Conservation (phyloP, 2,888 invertebrate species). For the Drosophila vallismaia region DNA sequence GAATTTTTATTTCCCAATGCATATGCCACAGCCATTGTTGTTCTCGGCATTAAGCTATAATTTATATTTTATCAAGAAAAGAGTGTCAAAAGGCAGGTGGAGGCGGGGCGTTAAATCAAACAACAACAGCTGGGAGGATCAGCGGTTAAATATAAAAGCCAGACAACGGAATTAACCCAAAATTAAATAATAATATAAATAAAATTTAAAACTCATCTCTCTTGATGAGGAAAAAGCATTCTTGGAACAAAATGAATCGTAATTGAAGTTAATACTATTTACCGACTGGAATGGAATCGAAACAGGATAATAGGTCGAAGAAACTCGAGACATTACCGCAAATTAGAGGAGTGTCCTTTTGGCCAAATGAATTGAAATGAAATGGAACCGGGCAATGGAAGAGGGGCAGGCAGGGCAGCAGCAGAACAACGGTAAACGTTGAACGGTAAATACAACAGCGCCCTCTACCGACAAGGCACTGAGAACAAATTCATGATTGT, state of each 20-base stretch:
- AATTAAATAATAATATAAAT: not conserved
- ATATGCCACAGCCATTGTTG: conserved; percentile 2
- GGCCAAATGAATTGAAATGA: conserved; percentile 33
- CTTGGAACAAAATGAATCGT: conserved; percentile 17
- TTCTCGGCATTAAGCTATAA: conserved; percentile 15
- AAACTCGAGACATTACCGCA: conserved; percentile 48
- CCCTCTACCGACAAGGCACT: not conserved
- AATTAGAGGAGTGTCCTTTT: conserved; percentile 61
- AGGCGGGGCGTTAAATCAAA: conserved; percentile 59
- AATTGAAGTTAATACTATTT: conserved; percentile 18
- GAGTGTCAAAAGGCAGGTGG: not conserved
- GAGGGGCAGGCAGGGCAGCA: not conserved
- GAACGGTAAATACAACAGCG: conserved; percentile 15
- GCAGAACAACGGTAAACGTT: conserved; percentile 28
- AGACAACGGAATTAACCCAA: not conserved
- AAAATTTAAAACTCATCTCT: not conserved
- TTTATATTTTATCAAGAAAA: conserved; percentile 49
- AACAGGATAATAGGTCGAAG: conserved; percentile 10
- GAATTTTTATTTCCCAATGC: conserved; percentile 27
- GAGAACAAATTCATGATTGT: not conserved
- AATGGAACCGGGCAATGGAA: conserved; percentile 19
- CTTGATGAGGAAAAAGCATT: not conserved
- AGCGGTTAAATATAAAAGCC: conserved; percentile 4
- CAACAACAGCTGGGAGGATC: conserved; percentile 38
- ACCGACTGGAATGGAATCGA: conserved; percentile 2